A percentile compares a stretch with the other conserved stretches of the same genome.
phyloP scores from a whole-genome alignment of 2,797 vertebrate genomes.

The Gallinago solitaria region DNA sequence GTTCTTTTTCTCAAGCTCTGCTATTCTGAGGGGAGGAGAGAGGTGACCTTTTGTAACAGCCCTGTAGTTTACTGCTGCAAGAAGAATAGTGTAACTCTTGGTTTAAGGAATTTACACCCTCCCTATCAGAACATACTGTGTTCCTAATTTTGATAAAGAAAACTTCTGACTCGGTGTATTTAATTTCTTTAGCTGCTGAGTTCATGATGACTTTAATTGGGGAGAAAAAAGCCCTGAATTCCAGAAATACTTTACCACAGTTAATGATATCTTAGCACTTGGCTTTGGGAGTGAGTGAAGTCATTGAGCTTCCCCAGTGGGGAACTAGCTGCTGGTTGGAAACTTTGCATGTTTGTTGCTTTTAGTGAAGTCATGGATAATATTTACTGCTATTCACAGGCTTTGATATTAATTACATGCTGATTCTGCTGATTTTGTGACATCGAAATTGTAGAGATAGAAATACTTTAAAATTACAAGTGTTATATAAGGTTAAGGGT shows the following conservation, averaged over 20 bases:
- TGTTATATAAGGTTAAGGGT: neutral
- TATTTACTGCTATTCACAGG: neutral
- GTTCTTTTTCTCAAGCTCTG: neutral
- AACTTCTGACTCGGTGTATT: neutral
- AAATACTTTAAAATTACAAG: neutral
- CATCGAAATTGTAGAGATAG: neutral
- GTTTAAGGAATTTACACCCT: neutral
- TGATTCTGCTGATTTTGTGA: neutral
- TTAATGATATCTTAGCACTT: neutral
- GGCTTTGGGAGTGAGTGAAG: neutral
- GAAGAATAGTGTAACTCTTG: neutral
- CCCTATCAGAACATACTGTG: neutral
- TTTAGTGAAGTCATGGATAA: neutral
- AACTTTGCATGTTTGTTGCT: neutral
- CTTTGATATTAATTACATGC: neutral
- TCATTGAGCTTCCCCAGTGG: neutral
- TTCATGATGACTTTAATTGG: neutral
- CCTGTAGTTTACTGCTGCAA: neutral
- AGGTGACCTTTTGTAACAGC: neutral
- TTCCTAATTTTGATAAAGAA: neutral
- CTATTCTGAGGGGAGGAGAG: neutral
- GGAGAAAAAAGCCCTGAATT: neutral
- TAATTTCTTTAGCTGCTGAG: neutral
- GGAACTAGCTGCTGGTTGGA: neutral
- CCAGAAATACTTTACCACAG: neutral